These are phyloP conservation scores for Agriopis marginaria DNA, from an alignment of 2,888 invertebrate species.

Conservation along the genomic window DNA sequence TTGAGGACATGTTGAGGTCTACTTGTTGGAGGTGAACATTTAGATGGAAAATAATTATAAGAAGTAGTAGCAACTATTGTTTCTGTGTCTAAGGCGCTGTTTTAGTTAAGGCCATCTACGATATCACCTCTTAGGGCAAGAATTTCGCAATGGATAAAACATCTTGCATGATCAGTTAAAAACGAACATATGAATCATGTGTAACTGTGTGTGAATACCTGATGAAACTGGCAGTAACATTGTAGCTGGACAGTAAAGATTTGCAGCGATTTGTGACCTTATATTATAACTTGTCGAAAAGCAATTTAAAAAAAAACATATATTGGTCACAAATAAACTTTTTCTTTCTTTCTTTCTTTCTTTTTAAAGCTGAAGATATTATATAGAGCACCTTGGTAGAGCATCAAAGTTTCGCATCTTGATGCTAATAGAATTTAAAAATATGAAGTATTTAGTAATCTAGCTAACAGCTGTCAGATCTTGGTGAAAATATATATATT, in stretches of 20 bases:
- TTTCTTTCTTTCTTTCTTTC: too few relatives aligned
- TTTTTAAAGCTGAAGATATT: too few relatives aligned
- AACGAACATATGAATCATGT: neutral
- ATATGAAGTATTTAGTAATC: neutral
- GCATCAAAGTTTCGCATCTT: neutral
- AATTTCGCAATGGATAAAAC: neutral
- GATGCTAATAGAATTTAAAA: too few relatives aligned
- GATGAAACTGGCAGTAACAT: too few relatives aligned
- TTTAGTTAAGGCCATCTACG: neutral
- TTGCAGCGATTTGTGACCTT: too few relatives aligned
- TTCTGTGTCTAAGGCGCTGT: neutral
- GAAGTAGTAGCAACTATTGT: neutral
- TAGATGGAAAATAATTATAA: neutral
- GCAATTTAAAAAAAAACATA: too few relatives aligned
- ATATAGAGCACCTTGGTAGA: neutral
- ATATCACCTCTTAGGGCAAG: neutral
- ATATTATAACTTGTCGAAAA: too few relatives aligned
- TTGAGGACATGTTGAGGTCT: conserved; percentile 28
- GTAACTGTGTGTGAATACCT: neutral
- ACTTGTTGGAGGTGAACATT: conserved; percentile 7
- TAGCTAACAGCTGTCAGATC: neutral
- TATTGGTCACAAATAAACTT: too few relatives aligned
- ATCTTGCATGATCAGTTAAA: neutral
- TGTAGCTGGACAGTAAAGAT: too few relatives aligned
- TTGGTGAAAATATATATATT: neutral